phyloP scores from a whole-genome alignment of 2,888 invertebrate species.

The Latrodectus hesperus region DNA sequence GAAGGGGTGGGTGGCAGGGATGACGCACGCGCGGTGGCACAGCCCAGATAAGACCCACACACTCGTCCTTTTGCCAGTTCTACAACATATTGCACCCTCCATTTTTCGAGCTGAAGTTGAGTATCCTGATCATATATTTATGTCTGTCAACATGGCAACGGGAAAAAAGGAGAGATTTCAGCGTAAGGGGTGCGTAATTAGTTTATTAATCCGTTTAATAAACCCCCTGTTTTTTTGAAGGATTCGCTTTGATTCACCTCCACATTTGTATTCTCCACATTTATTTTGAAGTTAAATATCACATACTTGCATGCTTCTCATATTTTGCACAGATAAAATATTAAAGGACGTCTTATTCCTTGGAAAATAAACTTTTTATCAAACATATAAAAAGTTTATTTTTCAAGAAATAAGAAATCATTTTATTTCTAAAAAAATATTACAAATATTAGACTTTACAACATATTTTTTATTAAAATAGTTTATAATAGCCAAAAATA shows the following conservation, averaged over 20 bases:
- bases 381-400: too few species aligned
- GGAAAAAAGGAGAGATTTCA: not conserved
- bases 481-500: too few species aligned
- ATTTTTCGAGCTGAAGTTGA: not conserved
- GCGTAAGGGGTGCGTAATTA: not conserved
- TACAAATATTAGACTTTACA: too few species aligned
- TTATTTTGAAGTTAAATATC: too few species aligned
- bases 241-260: not conserved
- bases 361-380: too few species aligned
- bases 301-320: too few species aligned
- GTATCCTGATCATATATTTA: not conserved
- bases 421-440: too few species aligned
- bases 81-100: not conserved
- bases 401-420: too few species aligned
- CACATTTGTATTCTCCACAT: too few species aligned
- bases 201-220: not conserved
- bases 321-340: too few species aligned
- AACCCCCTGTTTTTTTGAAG: not conserved
- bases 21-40: conserved; percentile 47
- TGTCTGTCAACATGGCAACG: conserved; percentile 1
- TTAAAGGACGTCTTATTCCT: too few species aligned
- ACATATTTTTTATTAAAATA: too few species aligned
- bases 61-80: conserved; percentile 3
- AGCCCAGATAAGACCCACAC: conserved; percentile 41
- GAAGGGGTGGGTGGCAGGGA: conserved; percentile 34